Base-by-base conservation (phyloP, 2,888 invertebrate genomes). In the Ophioninae sp. region DNA sequence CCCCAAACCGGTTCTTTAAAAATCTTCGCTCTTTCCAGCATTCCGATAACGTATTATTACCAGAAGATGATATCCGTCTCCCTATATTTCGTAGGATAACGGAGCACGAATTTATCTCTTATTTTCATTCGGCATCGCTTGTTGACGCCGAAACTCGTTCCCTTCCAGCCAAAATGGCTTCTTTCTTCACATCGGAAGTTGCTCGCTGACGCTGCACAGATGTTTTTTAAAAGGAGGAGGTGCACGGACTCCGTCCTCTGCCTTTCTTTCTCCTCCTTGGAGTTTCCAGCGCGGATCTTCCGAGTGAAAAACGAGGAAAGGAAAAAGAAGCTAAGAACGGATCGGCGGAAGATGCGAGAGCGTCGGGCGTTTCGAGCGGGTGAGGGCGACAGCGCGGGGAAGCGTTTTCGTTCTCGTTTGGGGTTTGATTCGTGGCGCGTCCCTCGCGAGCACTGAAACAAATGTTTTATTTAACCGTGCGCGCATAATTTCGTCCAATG, bases 151-250 rank as follows among this genome's bases (percentile, higher is more conserved):
- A 68, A 20, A 75, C 37, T n/a, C 30, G n/a, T 39, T 76, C 17
- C 87, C 87, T 85, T 85, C 80, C 80, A 85, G 78, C 85, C 78
- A 64, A 85, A 82, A 41, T 78, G 83, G 8, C 41, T 87, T 85
- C 86, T 84, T 84, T 86, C 85, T 73, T 70, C 30, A 76, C 84
- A 76, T 84, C 85, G 86, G 84, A 87, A 86, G 86, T 86, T 62
- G 69, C 77, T 83, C 69, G 82, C 70, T 79, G 56, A 76, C 68
- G 83, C 70, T 85, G 79, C 88, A 39, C 89, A 89, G 89, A 89
- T 89, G 89, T 89, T 89, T 87, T 87, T 73, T 83, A 82, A 88
- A 88, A 87, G 87, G 88, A 88, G 87, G 87, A 84, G 70, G 68
- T 74, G 75, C 80, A 81, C 76, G 10, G 50, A 69, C 70, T 79